A percentile compares a stretch with the other conserved stretches of the same genome.
Evolutionary conservation across 2,888 invertebrate genomes (phyloP).

Genomic region (Drosophila birchii): DNA sequence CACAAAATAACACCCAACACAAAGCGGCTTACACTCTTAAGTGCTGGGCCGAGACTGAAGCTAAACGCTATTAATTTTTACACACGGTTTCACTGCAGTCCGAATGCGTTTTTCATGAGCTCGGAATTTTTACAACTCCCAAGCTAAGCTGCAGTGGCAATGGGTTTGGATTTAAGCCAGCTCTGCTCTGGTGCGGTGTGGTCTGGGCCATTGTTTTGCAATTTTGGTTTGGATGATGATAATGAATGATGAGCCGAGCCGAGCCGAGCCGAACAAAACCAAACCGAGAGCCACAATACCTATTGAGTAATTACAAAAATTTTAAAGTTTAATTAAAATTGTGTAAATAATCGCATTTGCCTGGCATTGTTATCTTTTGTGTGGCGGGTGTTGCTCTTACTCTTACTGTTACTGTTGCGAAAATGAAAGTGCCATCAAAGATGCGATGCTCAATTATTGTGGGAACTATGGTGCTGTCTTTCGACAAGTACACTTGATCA

Average conservation of each 20-base stretch:
- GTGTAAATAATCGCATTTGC: conserved; percentile 54
- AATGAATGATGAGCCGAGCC: conserved; percentile 32
- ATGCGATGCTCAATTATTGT: conserved; percentile 45
- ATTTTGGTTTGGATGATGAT: conserved; percentile 27
- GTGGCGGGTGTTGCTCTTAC: conserved; percentile 19
- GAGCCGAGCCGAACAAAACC: conserved; percentile 11
- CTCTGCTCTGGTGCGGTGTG: conserved; percentile 16
- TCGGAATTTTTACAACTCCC: conserved; percentile 36
- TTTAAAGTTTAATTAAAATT: conserved; percentile 56
- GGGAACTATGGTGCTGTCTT: conserved; percentile 31
- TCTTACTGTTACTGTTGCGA: conserved; percentile 28
- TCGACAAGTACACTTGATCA: conserved; percentile 19
- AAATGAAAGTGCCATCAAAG: conserved; percentile 51
- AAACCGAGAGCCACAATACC: conserved; percentile 23
- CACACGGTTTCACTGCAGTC: conserved; percentile 67
- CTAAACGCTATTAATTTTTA: conserved; percentile 57
- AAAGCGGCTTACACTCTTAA: conserved; percentile 40
- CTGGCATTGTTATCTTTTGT: conserved; percentile 34
- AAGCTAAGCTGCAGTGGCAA: conserved; percentile 43
- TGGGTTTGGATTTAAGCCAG: conserved; percentile 26
- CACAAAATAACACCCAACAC: conserved; percentile 12
- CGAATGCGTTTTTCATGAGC: conserved; percentile 45
- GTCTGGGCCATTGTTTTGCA: conserved; percentile 45
- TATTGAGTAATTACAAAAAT: conserved; percentile 53
- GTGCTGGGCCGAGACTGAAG: conserved; percentile 30